Conservation (phyloP, 2,797 vertebrate species). For the Malacoraja senta region DNA sequence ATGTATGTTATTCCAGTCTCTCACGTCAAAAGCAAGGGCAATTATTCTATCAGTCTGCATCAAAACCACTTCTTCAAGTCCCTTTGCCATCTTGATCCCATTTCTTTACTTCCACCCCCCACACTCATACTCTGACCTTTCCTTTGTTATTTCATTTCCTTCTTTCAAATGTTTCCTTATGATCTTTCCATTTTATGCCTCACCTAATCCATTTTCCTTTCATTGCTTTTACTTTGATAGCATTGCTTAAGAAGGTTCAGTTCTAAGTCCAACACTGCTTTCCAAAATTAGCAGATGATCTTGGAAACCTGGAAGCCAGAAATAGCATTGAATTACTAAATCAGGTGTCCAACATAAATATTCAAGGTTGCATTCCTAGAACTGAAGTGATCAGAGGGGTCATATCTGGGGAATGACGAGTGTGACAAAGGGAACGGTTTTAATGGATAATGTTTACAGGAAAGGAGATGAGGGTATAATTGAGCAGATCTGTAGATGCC, state of each 20-base stretch:
- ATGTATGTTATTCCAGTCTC: background rate
- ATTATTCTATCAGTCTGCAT: background rate
- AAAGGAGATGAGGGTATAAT: background rate
- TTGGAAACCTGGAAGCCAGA: background rate
- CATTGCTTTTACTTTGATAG: background rate
- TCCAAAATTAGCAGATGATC: background rate
- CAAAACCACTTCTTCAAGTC: background rate
- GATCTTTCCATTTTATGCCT: background rate
- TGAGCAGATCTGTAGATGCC: background rate
- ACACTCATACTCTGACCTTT: no score
- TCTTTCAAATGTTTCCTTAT: background rate
- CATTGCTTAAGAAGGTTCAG: background rate
- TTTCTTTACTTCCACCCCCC: background rate
- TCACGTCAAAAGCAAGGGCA: background rate
- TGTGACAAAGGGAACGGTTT: background rate
- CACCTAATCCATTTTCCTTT: background rate
- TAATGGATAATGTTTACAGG: background rate
- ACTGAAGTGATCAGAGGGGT: background rate
- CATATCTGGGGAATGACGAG: background rate
- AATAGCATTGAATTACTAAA: background rate
- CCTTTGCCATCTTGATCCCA: background rate
- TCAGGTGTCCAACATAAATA: background rate
- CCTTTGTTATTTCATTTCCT: background rate
- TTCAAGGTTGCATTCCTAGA: background rate
- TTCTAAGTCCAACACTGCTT: background rate